A percentile compares a stretch with the other conserved stretches of the same genome.
These are phyloP conservation scores for Lissonota sp. DNA, from an alignment of 2,888 invertebrate genomes.

Conservation along the genomic window DNA sequence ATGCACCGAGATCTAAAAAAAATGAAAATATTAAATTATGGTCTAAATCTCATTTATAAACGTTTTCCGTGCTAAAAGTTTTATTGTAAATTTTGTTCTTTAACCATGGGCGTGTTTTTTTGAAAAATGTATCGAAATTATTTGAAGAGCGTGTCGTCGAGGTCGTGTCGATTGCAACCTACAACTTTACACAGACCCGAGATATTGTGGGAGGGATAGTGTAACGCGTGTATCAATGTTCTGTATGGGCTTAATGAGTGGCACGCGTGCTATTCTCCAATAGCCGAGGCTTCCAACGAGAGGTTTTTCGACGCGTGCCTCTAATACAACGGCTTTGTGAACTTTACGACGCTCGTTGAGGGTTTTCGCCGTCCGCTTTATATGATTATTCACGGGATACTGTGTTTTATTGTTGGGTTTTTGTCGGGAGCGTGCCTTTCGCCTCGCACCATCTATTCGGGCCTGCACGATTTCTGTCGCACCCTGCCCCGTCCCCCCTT, in stretches of 20 bases:
- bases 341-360: slow-evolving; percentile 75
- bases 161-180: slow-evolving; percentile 11
- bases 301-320: slow-evolving; percentile 55
- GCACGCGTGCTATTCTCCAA: slow-evolving; percentile 76
- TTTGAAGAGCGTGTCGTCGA: slow-evolving; percentile 40
- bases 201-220: slow-evolving; percentile 20
- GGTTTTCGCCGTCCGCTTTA: slow-evolving; percentile 72
- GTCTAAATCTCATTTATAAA: background rate
- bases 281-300: slow-evolving; percentile 48
- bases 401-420: slow-evolving; percentile 81
- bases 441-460: slow-evolving; percentile 31
- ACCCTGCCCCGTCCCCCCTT: slow-evolving; percentile 51
- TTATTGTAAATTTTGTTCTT: background rate
- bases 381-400: slow-evolving; percentile 83
- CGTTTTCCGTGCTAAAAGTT: background rate
- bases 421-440: slow-evolving; percentile 58
- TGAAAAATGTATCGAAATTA: background rate
- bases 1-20: background rate
- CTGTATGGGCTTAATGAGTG: slow-evolving; percentile 80
- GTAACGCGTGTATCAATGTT: slow-evolving; percentile 74
- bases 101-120: background rate
- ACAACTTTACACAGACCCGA: background rate
- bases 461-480: background rate
- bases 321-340: slow-evolving; percentile 75
- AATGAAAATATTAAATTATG: too few relatives aligned